Evolutionary conservation across 2,113 vertebrate genomes (phyloP).

Genomic region (Lanius collurio): DNA sequence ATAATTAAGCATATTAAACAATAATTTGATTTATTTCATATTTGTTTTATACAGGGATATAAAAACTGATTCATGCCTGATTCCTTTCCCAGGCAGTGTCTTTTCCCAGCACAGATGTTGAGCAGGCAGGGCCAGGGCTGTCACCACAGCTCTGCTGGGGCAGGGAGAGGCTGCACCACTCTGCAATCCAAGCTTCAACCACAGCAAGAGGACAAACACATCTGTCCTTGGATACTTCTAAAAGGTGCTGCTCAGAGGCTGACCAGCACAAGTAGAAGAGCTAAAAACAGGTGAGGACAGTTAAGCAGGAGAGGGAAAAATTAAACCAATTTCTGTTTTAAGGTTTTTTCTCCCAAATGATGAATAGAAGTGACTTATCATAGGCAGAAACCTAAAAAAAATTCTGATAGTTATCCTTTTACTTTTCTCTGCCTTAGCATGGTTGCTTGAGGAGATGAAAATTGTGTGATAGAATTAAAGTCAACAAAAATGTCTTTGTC

Average conservation of each 20-base stretch:
- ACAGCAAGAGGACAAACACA: neutral
- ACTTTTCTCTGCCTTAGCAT: neutral
- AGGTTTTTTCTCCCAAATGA: neutral
- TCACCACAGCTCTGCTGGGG: neutral
- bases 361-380: neutral
- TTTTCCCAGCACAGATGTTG: constrained; percentile 12
- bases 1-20: constrained; percentile 59
- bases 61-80: constrained; percentile 9
- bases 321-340: neutral
- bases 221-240: neutral
- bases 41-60: constrained; percentile 38
- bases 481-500: neutral
- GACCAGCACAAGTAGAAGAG: neutral
- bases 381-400: neutral
- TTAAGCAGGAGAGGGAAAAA: neutral
- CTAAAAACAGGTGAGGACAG: neutral
- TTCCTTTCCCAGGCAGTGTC: constrained; percentile 32
- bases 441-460: neutral
- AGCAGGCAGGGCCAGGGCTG: neutral
- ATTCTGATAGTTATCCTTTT: neutral
- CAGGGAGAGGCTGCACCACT: neutral
- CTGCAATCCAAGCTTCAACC: neutral
- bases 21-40: constrained; percentile 64
- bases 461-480: neutral
- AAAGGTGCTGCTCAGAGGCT: neutral